A percentile compares a stretch with the other conserved stretches of the same genome.
Evolutionary conservation across 2,113 vertebrate species (phyloP).

Genomic region (Lepisosteus osseus): DNA sequence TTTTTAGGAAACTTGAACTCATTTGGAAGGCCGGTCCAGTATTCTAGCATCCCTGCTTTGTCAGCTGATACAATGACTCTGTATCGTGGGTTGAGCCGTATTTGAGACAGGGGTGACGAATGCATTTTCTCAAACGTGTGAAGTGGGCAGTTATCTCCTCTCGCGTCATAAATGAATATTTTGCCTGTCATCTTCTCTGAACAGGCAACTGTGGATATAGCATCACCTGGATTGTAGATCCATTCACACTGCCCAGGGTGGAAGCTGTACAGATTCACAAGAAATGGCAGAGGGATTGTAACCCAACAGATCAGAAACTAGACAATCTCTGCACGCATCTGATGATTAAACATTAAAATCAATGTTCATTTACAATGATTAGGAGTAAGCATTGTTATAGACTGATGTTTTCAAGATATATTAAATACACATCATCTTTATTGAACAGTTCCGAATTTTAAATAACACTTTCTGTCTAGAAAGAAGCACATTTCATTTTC

Average conservation of each 20-base stretch:
- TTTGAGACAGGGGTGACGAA: slow-evolving; percentile 80
- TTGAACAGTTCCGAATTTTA: too few relatives aligned
- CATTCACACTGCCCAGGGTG: slow-evolving; percentile 91
- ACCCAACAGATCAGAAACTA: neutral
- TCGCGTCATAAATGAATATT: slow-evolving; percentile 92
- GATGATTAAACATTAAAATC: too few relatives aligned
- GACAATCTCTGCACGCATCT: too few relatives aligned
- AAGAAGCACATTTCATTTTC: too few relatives aligned
- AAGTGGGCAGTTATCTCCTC: slow-evolving; percentile 82
- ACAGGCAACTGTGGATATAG: slow-evolving; percentile 90
- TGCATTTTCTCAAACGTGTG: slow-evolving; percentile 91
- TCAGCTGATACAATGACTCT: slow-evolving; percentile 89
- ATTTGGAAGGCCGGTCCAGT: slow-evolving; percentile 89
- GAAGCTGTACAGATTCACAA: slow-evolving; percentile 60
- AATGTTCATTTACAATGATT: too few relatives aligned
- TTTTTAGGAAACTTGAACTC: slow-evolving; percentile 91
- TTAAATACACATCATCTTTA: too few relatives aligned
- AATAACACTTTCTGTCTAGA: too few relatives aligned
- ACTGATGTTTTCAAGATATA: too few relatives aligned
- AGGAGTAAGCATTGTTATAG: too few relatives aligned
- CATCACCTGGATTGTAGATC: slow-evolving; percentile 95
- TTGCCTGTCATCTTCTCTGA: slow-evolving; percentile 94
- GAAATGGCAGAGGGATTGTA: neutral
- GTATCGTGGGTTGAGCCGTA: slow-evolving; percentile 82
- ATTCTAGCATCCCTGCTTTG: slow-evolving; percentile 94